Evolutionary conservation across 2,113 vertebrate genomes (phyloP).

Genomic region (Microtus montanus): DNA sequence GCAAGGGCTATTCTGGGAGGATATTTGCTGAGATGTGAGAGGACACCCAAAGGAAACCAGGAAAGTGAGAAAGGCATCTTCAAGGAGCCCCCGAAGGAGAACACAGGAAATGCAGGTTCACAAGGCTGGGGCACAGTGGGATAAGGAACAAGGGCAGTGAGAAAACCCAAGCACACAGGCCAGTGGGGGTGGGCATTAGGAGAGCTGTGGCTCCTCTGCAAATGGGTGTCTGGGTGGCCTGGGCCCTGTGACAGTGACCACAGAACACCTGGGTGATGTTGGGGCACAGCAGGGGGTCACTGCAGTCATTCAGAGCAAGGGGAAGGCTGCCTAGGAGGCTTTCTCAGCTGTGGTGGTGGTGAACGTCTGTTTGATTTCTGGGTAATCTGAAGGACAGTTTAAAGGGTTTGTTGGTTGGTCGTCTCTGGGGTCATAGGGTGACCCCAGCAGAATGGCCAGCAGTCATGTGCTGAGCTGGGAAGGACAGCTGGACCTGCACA

Average conservation of each 20-base stretch:
- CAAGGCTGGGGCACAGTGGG: neutral
- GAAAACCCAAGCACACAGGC: neutral
- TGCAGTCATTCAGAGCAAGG: neutral
- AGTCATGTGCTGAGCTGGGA: neutral
- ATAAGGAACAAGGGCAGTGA: neutral
- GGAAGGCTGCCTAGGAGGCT: neutral
- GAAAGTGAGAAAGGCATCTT: neutral
- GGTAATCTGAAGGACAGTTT: neutral
- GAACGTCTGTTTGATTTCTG: neutral
- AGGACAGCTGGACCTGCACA: neutral
- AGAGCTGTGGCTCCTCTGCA: neutral
- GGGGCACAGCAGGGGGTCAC: no score
- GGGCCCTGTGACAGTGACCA: neutral
- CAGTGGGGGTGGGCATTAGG: no score
- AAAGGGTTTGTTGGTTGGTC: neutral
- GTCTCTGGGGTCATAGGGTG: neutral
- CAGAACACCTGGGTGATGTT: fast-evolving
- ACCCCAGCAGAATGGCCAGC: neutral
- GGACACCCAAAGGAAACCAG: neutral
- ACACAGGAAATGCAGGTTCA: neutral
- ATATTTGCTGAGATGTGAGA: neutral
- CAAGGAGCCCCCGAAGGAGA: neutral
- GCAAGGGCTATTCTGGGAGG: neutral
- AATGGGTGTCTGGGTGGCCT: no score
- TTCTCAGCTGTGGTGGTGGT: neutral